phyloP scores from a whole-genome alignment of 2,888 invertebrate species.

The Calameuta pallipes region DNA sequence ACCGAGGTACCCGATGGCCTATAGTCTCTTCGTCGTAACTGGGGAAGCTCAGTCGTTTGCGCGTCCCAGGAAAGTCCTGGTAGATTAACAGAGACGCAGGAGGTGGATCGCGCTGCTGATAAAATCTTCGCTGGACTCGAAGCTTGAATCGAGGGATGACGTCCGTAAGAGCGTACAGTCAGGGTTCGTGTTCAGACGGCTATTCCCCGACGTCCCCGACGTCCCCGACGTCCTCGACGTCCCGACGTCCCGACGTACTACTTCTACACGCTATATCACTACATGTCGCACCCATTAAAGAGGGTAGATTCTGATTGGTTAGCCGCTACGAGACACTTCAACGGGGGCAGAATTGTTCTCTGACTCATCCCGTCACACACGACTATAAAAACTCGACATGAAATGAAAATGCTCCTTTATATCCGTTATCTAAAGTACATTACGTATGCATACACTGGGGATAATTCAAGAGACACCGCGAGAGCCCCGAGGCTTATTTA shows the following conservation, averaged over 20 bases:
- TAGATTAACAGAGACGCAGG: too few relatives aligned
- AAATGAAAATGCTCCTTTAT: not conserved
- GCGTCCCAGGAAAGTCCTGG: too few relatives aligned
- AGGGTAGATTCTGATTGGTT: conserved; percentile 3
- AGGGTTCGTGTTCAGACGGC: too few relatives aligned
- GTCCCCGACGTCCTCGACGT: not conserved
- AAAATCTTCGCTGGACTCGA: too few relatives aligned
- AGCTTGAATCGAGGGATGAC: too few relatives aligned
- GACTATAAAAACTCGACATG: not conserved
- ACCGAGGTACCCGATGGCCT: too few relatives aligned
- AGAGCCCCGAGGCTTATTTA: not conserved
- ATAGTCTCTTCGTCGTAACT: too few relatives aligned
- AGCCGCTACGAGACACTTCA: not conserved
- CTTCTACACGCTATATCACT: not conserved
- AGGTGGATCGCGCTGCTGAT: too few relatives aligned
- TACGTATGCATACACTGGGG: not conserved
- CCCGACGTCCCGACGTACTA: not conserved
- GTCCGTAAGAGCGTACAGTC: too few relatives aligned
- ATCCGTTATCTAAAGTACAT: not conserved
- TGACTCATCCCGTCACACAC: not conserved
- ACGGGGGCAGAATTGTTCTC: not conserved
- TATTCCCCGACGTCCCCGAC: too few relatives aligned
- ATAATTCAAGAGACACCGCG: not conserved
- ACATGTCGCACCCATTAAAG: not conserved
- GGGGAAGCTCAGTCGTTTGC: too few relatives aligned